phyloP scores from a whole-genome alignment of 2,888 invertebrate species.

The Drosophila mercatorum region DNA sequence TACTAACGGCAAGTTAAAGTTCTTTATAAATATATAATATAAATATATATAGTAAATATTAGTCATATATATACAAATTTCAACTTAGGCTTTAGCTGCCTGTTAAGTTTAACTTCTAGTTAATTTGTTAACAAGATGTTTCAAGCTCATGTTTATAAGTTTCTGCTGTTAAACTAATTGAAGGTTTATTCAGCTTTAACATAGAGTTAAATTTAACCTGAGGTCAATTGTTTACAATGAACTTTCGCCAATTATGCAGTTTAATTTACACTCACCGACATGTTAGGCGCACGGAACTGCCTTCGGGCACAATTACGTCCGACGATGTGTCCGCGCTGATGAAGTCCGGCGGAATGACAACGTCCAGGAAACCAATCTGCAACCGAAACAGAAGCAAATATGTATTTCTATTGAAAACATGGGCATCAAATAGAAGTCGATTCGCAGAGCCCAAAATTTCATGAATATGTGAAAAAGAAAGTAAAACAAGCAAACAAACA shows the following conservation, averaged over 20 bases:
- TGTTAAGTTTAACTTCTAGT: not conserved
- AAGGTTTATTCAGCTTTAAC: not conserved
- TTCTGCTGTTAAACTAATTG: not conserved
- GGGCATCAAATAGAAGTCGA: not conserved
- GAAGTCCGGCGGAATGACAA: constrained; percentile 96
- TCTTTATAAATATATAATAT: too few species aligned
- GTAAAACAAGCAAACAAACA: not conserved
- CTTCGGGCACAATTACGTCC: constrained; percentile 94
- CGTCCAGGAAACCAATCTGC: constrained; percentile 93
- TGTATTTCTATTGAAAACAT: not conserved
- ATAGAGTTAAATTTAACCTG: not conserved
- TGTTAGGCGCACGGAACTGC: constrained; percentile 88
- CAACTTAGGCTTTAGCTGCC: too few species aligned
- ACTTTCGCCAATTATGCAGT: not conserved
- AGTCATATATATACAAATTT: too few species aligned
- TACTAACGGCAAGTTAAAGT: too few species aligned
- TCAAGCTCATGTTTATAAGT: not conserved
- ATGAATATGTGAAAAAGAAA: not conserved
- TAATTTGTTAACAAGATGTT: not conserved
- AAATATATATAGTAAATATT: too few species aligned
- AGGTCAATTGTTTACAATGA: not conserved
- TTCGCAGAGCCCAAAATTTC: not conserved
- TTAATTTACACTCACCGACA: constrained; percentile 85
- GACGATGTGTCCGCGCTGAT: constrained; percentile 94
- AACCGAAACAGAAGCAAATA: constrained; percentile 51